Percentiles rank a stretch among this genome's conserved stretches.
phyloP scores from a whole-genome alignment of 2,888 invertebrate species.

The Volucella zonaria region DNA sequence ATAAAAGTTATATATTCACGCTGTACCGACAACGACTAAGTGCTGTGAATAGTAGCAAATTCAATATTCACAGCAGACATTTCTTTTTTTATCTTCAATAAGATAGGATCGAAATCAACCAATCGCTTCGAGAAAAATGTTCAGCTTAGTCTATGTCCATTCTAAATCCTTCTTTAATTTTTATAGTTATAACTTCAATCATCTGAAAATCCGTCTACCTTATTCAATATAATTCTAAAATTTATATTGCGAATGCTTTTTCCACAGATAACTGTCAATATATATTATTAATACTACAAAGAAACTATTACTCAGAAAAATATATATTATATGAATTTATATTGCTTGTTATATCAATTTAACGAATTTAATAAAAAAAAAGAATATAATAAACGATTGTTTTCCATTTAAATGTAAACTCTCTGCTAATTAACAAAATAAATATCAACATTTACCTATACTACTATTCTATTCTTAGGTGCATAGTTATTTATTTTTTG shows the following conservation, averaged over 20 bases:
- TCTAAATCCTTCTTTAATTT: no score
- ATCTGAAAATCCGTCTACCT: background rate
- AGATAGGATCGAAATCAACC: no score
- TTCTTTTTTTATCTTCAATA: conserved; percentile 3
- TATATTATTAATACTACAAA: conserved; percentile 27
- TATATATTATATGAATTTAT: conserved; percentile 53
- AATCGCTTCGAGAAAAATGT: no score
- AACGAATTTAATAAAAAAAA: conserved; percentile 32
- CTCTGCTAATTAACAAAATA: conserved; percentile 4
- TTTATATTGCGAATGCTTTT: conserved; percentile 17
- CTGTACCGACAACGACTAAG: no score
- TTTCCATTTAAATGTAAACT: conserved; percentile 3
- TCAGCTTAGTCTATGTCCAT: no score
- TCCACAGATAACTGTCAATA: conserved; percentile 4
- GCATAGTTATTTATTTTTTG: background rate
- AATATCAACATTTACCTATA: background rate
- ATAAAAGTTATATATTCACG: no score
- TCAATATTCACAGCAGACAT: background rate
- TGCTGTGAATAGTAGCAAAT: background rate
- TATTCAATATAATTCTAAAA: conserved; percentile 10
- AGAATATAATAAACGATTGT: background rate
- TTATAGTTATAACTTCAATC: no score
- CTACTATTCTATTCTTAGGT: conserved; percentile 1
- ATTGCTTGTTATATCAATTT: conserved; percentile 69
- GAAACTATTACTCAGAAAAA: conserved; percentile 33